phyloP scores from a whole-genome alignment of 2,113 vertebrate species.

The Lepus timidus region DNA sequence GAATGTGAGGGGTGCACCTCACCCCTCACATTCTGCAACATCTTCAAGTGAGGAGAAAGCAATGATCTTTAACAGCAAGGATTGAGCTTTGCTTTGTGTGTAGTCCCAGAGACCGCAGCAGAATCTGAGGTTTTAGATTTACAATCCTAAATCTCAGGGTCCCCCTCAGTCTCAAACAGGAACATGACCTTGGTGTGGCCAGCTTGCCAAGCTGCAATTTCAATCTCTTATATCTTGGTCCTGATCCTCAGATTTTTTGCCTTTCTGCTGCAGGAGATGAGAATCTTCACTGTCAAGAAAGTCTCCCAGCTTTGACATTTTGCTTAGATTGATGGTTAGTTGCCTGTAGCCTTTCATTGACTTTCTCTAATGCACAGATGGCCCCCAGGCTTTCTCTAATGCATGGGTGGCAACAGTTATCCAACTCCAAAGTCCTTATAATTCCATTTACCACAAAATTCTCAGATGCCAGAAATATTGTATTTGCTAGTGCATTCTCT shows the following conservation, averaged over 20 bases:
- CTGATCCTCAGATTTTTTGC: not conserved
- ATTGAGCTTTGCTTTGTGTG: not conserved
- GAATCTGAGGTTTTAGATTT: slow-evolving; percentile 27
- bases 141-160: not conserved
- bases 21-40: not conserved
- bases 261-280: not conserved
- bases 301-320: not conserved
- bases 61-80: not conserved
- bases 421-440: not conserved
- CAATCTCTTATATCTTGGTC: not conserved
- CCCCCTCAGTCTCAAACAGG: not conserved
- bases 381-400: not conserved
- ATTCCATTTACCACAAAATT: not conserved
- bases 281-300: not conserved
- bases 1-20: not conserved
- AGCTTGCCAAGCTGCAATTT: not conserved
- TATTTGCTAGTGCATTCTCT: not conserved
- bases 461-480: not conserved
- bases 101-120: not conserved
- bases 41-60: not conserved
- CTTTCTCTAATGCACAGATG: not conserved
- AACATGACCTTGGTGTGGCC: not conserved
- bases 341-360: not conserved
- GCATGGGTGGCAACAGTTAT: not conserved
- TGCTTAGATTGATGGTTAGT: slow-evolving; percentile 1